These are phyloP conservation scores for Coregonus sp. DNA, from an alignment of 2,797 vertebrate genomes.

Conservation along the genomic window DNA sequence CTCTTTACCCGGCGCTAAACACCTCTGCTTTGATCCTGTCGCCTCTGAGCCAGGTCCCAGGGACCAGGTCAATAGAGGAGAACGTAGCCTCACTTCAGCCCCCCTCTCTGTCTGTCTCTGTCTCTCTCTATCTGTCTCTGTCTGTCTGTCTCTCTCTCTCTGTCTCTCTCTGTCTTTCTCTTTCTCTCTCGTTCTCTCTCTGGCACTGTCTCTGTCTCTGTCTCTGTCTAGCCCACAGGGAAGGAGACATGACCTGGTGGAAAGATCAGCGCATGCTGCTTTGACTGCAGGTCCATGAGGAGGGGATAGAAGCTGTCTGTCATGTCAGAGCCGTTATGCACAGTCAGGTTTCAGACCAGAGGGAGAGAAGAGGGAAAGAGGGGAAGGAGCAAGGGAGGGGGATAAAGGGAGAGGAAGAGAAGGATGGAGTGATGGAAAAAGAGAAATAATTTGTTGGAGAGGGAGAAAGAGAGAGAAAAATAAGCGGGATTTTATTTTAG, in stretches of 20 bases:
- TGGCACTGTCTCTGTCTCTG: no score
- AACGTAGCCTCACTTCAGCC: conserved; percentile 42
- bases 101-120: no score
- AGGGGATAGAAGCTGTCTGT: conserved; percentile 55
- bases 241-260: conserved; percentile 61
- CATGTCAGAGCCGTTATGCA: conserved; percentile 49
- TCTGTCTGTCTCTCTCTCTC: no score
- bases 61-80: conserved; percentile 54
- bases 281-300: conserved; percentile 44
- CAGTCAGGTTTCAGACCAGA: conserved; percentile 58
- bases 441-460: conserved; percentile 35
- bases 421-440: conserved; percentile 7
- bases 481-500: no score
- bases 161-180: no score
- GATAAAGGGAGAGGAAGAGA: conserved; percentile 34
- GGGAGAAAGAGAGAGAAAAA: conserved; percentile 17
- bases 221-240: conserved; percentile 42
- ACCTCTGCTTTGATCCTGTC: conserved; percentile 59
- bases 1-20: conserved; percentile 49
- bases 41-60: conserved; percentile 48
- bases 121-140: no score
- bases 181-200: no score
- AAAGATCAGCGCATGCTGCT: conserved; percentile 56
- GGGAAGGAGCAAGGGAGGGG: conserved; percentile 7
- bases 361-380: conserved; percentile 22